Evolutionary conservation across 2,113 vertebrate genomes (phyloP).

Genomic region (Cyprinodon brontotheroides): DNA sequence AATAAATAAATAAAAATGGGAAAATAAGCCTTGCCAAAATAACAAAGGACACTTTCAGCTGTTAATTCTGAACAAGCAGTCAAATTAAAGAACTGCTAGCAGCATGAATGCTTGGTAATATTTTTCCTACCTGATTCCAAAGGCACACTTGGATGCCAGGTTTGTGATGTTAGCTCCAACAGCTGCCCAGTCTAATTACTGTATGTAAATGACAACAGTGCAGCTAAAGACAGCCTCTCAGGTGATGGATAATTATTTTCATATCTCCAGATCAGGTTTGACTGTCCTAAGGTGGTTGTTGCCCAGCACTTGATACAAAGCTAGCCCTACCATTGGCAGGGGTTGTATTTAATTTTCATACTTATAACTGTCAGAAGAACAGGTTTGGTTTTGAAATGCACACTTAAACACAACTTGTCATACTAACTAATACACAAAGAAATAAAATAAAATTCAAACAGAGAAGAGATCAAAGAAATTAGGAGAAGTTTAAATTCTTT

Average conservation of each 20-base stretch:
- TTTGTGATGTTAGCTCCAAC: conserved; percentile 68
- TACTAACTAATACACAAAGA: not conserved
- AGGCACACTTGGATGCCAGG: conserved; percentile 56
- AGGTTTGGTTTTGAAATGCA: conserved; percentile 35
- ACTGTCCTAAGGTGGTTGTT: conserved; percentile 65
- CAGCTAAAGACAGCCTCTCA: conserved; percentile 60
- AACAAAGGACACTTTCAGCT: conserved; percentile 4
- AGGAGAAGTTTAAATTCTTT: not conserved
- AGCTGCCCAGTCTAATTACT: conserved; percentile 76
- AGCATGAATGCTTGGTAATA: conserved; percentile 29
- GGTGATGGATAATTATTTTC: conserved; percentile 77
- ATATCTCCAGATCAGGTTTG: conserved; percentile 76
- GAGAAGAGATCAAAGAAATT: conserved; percentile 12
- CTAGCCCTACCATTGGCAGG: conserved; percentile 57
- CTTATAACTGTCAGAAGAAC: conserved; percentile 49
- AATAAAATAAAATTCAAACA: conserved; percentile 26
- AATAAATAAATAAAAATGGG: not conserved
- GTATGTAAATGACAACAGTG: conserved; percentile 74
- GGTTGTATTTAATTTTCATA: conserved; percentile 73
- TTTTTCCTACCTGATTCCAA: conserved; percentile 52
- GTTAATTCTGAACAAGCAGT: not conserved
- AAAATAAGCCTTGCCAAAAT: conserved; percentile 8
- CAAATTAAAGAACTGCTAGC: conserved; percentile 28
- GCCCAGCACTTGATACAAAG: conserved; percentile 46
- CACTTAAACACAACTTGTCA: not conserved